Conservation (phyloP, 2,797 vertebrate genomes). For the Carapus acus region DNA sequence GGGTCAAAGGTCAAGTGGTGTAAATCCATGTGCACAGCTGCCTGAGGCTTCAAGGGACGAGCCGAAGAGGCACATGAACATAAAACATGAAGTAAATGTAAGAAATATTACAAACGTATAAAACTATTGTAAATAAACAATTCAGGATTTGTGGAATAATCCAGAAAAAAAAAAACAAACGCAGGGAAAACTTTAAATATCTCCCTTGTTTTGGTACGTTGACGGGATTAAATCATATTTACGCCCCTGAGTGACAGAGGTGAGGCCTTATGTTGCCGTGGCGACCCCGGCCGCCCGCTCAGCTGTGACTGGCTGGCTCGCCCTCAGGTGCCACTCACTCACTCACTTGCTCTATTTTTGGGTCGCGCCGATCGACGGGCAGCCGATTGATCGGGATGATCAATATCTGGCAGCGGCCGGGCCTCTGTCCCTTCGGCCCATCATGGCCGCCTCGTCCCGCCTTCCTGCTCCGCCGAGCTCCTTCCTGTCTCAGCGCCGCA, state of each 20-base stretch:
- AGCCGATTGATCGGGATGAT: constrained; percentile 71
- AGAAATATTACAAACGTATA: no score
- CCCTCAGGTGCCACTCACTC: constrained; percentile 51
- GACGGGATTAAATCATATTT: no score
- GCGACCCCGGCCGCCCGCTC: constrained; percentile 3
- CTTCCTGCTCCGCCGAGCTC: constrained; percentile 45
- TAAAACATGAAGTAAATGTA: no score
- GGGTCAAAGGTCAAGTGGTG: constrained; percentile 46
- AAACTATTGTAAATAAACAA: no score
- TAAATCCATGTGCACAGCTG: constrained; percentile 25
- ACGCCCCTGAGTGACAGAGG: no score
- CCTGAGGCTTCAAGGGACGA: constrained; percentile 6
- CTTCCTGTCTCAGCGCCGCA: constrained; percentile 49
- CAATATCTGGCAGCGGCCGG: constrained; percentile 68
- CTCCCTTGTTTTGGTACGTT: no score
- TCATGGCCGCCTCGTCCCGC: constrained; percentile 54
- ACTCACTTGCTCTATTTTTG: constrained; percentile 67
- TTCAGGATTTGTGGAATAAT: no score
- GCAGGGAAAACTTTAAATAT: no score
- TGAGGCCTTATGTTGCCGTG: no score
- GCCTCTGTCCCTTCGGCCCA: constrained; percentile 59
- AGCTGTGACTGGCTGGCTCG: constrained; percentile 41
- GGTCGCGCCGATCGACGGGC: constrained; percentile 57
- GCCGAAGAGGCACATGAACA: no score
- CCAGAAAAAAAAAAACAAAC: no score